A percentile compares a stretch with the other conserved stretches of the same genome.
These are phyloP conservation scores for Cyrtodaria siliqua DNA, from an alignment of 2,888 invertebrate genomes.

Conservation along the genomic window DNA sequence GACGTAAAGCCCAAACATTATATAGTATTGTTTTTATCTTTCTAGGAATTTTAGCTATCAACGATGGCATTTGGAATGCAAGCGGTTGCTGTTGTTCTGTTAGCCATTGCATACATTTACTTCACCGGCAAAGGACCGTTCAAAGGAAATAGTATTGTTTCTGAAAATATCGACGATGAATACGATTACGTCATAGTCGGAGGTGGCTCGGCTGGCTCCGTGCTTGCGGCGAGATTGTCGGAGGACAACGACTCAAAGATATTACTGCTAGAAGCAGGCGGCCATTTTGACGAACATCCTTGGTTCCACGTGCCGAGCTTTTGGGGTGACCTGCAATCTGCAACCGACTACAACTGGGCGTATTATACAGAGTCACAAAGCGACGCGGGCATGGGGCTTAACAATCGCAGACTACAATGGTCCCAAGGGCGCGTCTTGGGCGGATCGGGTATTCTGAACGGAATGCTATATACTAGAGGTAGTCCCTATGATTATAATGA, in stretches of 20 bases:
- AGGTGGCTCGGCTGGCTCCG: too few species aligned
- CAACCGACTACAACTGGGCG: background rate
- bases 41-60: too few species aligned
- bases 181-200: background rate
- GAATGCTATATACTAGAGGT: background rate
- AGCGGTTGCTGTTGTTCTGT: too few species aligned
- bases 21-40: too few species aligned
- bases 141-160: background rate
- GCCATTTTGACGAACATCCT: background rate
- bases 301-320: background rate
- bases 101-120: too few species aligned
- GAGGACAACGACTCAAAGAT: background rate
- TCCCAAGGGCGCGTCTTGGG: background rate
- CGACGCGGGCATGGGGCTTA: background rate
- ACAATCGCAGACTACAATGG: background rate
- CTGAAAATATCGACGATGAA: background rate
- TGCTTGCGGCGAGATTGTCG: background rate
- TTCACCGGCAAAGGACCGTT: too few species aligned
- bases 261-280: background rate
- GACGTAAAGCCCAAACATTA: too few species aligned
- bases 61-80: too few species aligned
- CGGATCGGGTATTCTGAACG: background rate
- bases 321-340: background rate
- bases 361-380: background rate
- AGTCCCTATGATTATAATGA: background rate